These are phyloP conservation scores for Hoplodrina blanda DNA, from an alignment of 2,888 invertebrate species.

Conservation along the genomic window DNA sequence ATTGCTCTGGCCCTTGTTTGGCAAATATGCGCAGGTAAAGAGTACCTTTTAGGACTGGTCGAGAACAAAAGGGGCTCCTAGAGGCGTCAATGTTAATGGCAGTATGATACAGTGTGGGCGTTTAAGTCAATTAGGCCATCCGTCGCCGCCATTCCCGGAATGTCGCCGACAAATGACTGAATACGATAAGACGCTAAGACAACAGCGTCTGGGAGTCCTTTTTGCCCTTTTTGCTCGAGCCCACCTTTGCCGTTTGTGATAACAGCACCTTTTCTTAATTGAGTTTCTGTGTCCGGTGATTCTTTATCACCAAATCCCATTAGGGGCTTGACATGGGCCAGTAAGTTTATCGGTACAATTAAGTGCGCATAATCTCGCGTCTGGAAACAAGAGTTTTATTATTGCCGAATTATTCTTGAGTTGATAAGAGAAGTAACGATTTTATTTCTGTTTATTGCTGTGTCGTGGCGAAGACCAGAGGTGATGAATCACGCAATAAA, in stretches of 20 bases:
- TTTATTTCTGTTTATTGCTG: constrained; percentile 60
- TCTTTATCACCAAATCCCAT: constrained; percentile 85
- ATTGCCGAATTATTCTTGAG: constrained; percentile 64
- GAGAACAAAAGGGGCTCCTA: constrained; percentile 88
- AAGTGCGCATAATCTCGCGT: constrained; percentile 75
- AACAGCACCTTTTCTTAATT: constrained; percentile 87
- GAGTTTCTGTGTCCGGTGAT: constrained; percentile 85
- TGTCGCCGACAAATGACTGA: constrained; percentile 88
- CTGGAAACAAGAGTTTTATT: constrained; percentile 69
- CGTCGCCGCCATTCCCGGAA: constrained; percentile 89
- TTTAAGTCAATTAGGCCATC: constrained; percentile 90
- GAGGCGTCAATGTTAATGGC: constrained; percentile 86
- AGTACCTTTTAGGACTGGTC: constrained; percentile 82
- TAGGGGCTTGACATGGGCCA: constrained; percentile 75
- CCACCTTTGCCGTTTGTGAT: constrained; percentile 81
- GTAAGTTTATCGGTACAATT: constrained; percentile 80
- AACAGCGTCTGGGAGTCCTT: constrained; percentile 78
- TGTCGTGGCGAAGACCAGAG: constrained; percentile 68
- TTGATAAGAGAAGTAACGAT: constrained; percentile 67
- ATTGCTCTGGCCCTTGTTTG: constrained; percentile 76
- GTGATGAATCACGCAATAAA: constrained; percentile 53
- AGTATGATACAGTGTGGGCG: constrained; percentile 88
- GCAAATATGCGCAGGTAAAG: constrained; percentile 84
- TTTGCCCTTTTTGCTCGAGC: constrained; percentile 75
- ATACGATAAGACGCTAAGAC: constrained; percentile 83